phyloP scores from a whole-genome alignment of 2,797 vertebrate genomes.

The Pseudopleuronectes americanus region DNA sequence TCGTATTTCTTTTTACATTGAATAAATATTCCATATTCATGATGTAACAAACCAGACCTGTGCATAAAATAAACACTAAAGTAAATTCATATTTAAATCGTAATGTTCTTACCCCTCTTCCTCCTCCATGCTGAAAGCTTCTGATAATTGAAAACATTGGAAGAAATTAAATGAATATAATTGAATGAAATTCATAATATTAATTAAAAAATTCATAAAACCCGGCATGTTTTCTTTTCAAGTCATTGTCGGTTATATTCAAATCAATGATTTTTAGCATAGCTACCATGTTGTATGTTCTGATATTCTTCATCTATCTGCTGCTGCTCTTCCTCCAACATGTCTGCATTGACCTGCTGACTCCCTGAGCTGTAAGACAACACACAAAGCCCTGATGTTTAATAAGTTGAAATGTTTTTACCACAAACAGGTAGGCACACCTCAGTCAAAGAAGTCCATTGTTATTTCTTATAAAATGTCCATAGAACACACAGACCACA shows the following conservation, averaged over 20 bases:
- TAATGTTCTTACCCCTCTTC: slow-evolving; percentile 24
- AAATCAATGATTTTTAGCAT: neutral
- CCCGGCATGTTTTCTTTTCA: slow-evolving; percentile 8
- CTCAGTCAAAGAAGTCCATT: too few relatives aligned
- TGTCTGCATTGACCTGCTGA: neutral
- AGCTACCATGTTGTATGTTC: slow-evolving; percentile 30
- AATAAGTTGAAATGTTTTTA: too few relatives aligned
- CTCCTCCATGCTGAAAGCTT: neutral
- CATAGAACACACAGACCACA: too few relatives aligned
- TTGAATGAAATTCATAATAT: too few relatives aligned
- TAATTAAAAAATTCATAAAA: neutral
- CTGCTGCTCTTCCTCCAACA: slow-evolving; percentile 14
- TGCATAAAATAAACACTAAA: neutral
- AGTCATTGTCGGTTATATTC: neutral
- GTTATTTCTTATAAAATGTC: too few relatives aligned
- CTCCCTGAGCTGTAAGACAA: neutral
- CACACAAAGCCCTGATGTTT: neutral
- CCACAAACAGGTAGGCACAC: too few relatives aligned
- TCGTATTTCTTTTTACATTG: too few relatives aligned
- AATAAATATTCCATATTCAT: neutral
- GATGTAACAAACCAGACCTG: neutral
- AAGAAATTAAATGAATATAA: too few relatives aligned
- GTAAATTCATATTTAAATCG: neutral
- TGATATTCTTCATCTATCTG: neutral
- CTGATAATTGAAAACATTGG: too few relatives aligned